These are phyloP conservation scores for Phymorhynchus buccinoides DNA, from an alignment of 1,140 invertebrate species.

Conservation along the genomic window DNA sequence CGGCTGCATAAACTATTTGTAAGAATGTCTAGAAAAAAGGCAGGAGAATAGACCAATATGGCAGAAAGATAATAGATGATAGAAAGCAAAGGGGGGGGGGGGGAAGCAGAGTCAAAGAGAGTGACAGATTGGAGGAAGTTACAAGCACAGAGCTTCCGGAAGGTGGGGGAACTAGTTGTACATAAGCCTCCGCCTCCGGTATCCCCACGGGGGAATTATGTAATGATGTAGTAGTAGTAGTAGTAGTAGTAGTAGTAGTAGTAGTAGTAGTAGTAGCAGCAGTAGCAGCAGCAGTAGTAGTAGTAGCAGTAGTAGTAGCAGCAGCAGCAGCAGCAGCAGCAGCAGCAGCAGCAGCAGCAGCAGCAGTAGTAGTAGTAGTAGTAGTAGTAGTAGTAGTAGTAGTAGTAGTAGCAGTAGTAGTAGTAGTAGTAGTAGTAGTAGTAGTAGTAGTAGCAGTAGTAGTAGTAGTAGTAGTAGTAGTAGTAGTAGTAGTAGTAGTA, in stretches of 20 bases:
- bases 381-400: constrained; percentile 35
- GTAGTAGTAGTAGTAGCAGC: constrained; percentile 22
- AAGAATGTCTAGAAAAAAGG: no score
- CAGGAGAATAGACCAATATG: no score
- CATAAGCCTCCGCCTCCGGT: no score
- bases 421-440: constrained; percentile 14
- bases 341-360: constrained; percentile 16
- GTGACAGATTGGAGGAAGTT: no score
- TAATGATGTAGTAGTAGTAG: constrained; percentile 38
- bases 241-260: constrained; percentile 38
- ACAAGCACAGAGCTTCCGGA: no score
- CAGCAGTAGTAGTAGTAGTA: constrained; percentile 38
- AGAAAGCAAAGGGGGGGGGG: no score
- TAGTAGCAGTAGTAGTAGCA: not conserved
- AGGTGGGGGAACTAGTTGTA: no score
- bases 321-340: not conserved
- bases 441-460: constrained; percentile 15
- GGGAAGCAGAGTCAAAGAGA: no score
- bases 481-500: constrained; percentile 34
- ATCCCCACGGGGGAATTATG: no score
- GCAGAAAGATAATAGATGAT: no score
- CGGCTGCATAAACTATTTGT: no score
- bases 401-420: constrained; percentile 13
- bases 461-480: constrained; percentile 21
- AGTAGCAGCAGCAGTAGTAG: constrained; percentile 18